A percentile compares a stretch with the other conserved stretches of the same genome.
These are phyloP conservation scores for Orchestia grillus DNA, from an alignment of 1,140 invertebrate genomes.

Conservation along the genomic window DNA sequence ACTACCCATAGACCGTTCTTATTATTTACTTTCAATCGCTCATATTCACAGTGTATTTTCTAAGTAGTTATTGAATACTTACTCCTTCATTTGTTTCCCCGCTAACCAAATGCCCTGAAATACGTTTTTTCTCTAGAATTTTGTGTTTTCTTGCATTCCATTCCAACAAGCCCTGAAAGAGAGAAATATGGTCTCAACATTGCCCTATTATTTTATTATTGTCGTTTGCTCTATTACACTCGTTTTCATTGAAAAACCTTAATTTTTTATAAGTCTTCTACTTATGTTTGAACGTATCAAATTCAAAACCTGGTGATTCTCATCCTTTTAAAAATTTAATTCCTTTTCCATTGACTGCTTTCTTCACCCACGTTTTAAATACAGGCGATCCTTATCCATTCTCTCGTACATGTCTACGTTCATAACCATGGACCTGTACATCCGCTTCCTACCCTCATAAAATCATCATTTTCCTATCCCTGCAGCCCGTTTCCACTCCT, in stretches of 20 bases:
- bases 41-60: too few relatives aligned
- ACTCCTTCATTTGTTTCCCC: background rate
- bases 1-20: too few relatives aligned
- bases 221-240: too few relatives aligned
- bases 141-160: background rate
- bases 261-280: background rate
- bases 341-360: background rate
- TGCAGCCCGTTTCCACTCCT: background rate
- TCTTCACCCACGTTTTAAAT: background rate
- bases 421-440: background rate
- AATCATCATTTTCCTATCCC: background rate
- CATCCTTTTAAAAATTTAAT: background rate
- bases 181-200: background rate
- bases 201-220: too few relatives aligned
- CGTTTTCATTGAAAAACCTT: background rate
- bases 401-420: background rate
- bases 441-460: background rate
- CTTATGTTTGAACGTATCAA: background rate
- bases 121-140: background rate
- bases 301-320: background rate
- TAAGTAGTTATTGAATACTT: too few relatives aligned
- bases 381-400: background rate
- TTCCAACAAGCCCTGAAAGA: background rate
- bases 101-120: background rate
- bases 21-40: too few relatives aligned